Percentiles rank a stretch among this genome's conserved stretches.
phyloP scores from a whole-genome alignment of 2,888 invertebrate species.

The Acholoe squamosa region DNA sequence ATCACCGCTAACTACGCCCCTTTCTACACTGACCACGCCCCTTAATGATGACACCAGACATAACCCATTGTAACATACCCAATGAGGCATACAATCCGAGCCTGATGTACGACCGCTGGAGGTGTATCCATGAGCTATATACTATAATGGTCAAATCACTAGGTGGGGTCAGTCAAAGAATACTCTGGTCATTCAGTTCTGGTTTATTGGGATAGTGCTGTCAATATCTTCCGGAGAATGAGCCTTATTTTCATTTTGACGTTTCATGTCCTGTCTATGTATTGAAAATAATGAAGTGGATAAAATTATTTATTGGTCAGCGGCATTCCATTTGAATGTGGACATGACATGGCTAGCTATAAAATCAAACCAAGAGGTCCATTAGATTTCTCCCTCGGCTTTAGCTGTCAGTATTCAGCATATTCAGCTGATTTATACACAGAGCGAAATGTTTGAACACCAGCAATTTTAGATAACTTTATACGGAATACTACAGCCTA shows the following conservation, averaged over 20 bases:
- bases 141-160: neutral
- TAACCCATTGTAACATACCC: conserved; percentile 34
- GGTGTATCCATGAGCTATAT: neutral
- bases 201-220: neutral
- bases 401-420: too few species aligned
- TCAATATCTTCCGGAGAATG: neutral
- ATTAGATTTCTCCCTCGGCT: too few species aligned
- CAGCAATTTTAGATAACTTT: too few species aligned
- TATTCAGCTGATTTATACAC: too few species aligned
- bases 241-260: too few species aligned
- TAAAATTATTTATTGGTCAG: too few species aligned
- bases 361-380: too few species aligned
- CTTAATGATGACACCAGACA: conserved; percentile 30
- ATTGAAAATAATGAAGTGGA: neutral
- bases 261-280: neutral
- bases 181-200: neutral
- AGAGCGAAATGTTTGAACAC: too few species aligned
- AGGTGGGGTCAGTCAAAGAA: neutral
- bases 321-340: too few species aligned
- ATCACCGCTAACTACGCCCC: conserved; percentile 36
- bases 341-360: too few species aligned
- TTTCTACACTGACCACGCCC: conserved; percentile 15
- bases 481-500: too few species aligned
- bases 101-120: conserved; percentile 1
- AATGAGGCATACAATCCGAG: neutral